Evolutionary conservation across 1,140 invertebrate species (phyloP).

Genomic region (Orius insidiosus): DNA sequence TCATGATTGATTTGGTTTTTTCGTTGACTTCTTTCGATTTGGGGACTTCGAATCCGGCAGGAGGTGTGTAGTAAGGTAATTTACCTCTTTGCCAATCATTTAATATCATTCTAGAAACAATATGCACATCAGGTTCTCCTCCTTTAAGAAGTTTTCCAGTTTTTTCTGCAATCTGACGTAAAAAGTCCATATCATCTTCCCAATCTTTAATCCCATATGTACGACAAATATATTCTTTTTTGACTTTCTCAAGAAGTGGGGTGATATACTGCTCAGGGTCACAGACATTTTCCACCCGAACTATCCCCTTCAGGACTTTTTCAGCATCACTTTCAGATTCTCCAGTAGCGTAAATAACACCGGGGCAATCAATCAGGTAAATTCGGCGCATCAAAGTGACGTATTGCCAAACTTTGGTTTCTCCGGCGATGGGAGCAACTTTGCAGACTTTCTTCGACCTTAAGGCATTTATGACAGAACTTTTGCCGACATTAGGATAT

Average conservation of each 20-base stretch:
- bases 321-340: conserved; percentile 87
- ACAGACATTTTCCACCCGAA: conserved; percentile 86
- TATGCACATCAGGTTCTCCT: conserved; percentile 81
- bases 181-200: conserved; percentile 68
- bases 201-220: conserved; percentile 79
- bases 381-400: conserved; percentile 95
- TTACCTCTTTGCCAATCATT: conserved; percentile 99
- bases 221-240: conserved; percentile 73
- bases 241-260: conserved; percentile 71
- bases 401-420: conserved; percentile 99
- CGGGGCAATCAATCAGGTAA: conserved; percentile 97
- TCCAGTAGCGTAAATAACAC: conserved; percentile 87
- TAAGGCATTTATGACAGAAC: conserved; percentile 93
- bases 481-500: conserved; percentile 98
- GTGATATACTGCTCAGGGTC: conserved; percentile 90
- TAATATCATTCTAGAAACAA: conserved; percentile 83
- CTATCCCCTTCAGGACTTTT: conserved; percentile 89
- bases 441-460: conserved; percentile 93
- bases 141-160: conserved; percentile 87
- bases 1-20: conserved; percentile 9
- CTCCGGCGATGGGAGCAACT: conserved; percentile 95
- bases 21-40: conserved; percentile 15
- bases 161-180: conserved; percentile 74
- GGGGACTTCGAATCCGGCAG: conserved; percentile 55
- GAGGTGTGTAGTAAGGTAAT: conserved; percentile 82